These are phyloP conservation scores for Drosophila affinis DNA, from an alignment of 2,888 invertebrate species.

Conservation along the genomic window DNA sequence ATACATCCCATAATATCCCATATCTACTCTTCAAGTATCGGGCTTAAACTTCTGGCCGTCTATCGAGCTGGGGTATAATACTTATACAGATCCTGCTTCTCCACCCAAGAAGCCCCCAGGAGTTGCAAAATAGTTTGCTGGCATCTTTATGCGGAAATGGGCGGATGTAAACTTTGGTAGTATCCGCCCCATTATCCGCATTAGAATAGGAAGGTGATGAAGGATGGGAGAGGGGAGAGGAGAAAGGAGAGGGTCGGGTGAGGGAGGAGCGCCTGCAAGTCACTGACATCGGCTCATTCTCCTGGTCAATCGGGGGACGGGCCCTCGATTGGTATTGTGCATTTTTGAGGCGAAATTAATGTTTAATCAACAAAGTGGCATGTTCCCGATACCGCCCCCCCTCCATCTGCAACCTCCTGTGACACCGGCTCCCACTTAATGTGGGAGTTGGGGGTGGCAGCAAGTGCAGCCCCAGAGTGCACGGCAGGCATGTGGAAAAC, in stretches of 20 bases:
- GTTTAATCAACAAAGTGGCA: slow-evolving; percentile 66
- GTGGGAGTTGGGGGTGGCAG: too few relatives aligned
- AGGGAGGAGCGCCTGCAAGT: not conserved
- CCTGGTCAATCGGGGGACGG: too few relatives aligned
- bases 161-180: slow-evolving; percentile 9
- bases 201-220: slow-evolving; percentile 1
- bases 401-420: not conserved
- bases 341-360: slow-evolving; percentile 57
- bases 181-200: slow-evolving; percentile 10
- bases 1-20: too few relatives aligned
- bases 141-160: not conserved
- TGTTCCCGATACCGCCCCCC: slow-evolving; percentile 10
- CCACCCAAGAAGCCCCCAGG: not conserved
- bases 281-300: slow-evolving; percentile 10
- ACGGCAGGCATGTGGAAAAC: slow-evolving; percentile 42
- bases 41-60: too few relatives aligned
- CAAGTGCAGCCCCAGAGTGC: not conserved
- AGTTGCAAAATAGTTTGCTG: slow-evolving; percentile 3
- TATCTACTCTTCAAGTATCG: too few relatives aligned
- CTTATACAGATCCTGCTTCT: not conserved
- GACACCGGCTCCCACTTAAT: not conserved
- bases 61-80: too few relatives aligned
- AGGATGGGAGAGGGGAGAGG: not conserved
- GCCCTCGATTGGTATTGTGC: slow-evolving; percentile 37
- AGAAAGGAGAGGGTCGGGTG: not conserved